A percentile compares a stretch with the other conserved stretches of the same genome.
These are phyloP conservation scores for Drosophila fuyamai DNA, from an alignment of 1,140 invertebrate genomes.

Conservation along the genomic window DNA sequence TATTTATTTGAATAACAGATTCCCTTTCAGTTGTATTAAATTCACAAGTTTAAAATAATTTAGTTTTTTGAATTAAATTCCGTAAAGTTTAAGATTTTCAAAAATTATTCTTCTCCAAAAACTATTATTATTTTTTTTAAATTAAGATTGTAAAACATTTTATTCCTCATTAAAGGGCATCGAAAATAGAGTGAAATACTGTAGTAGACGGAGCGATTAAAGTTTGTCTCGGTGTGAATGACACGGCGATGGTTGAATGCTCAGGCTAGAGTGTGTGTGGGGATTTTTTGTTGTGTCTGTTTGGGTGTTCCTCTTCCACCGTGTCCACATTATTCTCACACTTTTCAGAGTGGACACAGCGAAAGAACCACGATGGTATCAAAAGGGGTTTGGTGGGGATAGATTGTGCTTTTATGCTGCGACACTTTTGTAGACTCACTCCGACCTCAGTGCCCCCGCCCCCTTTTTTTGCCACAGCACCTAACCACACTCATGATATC, in stretches of 20 bases:
- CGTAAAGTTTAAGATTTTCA: no score
- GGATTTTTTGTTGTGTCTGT: conserved; percentile 24
- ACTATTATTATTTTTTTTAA: background rate
- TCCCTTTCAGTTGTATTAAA: no score
- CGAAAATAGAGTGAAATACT: background rate
- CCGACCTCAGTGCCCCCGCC: conserved; percentile 15
- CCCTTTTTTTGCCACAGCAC: conserved; percentile 12
- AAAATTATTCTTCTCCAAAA: no score
- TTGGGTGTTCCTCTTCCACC: conserved; percentile 40
- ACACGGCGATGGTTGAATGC: conserved; percentile 51
- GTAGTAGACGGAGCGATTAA: conserved; percentile 18
- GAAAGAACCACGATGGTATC: conserved; percentile 5
- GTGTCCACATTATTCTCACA: conserved; percentile 75
- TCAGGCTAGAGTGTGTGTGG: conserved; percentile 20
- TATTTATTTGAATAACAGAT: no score
- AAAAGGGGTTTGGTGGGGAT: conserved; percentile 23
- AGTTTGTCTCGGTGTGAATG: conserved; percentile 68
- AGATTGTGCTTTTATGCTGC: conserved; percentile 75
- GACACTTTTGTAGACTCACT: conserved; percentile 66
- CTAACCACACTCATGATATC: conserved; percentile 64
- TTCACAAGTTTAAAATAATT: background rate
- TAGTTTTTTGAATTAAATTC: background rate
- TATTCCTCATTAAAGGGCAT: background rate
- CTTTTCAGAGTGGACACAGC: conserved; percentile 52
- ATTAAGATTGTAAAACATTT: background rate